A percentile compares a stretch with the other conserved stretches of the same genome.
Evolutionary conservation across 2,113 vertebrate genomes (phyloP).

Genomic region (Paedocypris sp.): DNA sequence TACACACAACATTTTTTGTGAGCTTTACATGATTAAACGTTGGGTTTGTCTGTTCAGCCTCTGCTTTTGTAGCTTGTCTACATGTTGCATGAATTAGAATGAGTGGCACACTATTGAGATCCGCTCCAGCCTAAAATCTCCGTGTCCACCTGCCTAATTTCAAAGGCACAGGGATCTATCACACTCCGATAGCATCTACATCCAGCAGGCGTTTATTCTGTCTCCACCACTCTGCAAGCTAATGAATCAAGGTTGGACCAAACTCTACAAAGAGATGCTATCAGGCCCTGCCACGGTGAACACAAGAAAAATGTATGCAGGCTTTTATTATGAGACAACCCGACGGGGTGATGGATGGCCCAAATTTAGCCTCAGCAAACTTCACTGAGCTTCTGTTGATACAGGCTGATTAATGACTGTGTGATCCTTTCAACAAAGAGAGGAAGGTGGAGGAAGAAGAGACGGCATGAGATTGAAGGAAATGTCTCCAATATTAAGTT

Average conservation of each 20-base stretch:
- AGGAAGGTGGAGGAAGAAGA: constrained; percentile 5
- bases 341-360: constrained; percentile 56
- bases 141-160: constrained; percentile 56
- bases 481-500: constrained; percentile 9
- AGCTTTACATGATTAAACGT: no score
- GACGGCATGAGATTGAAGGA: not conserved
- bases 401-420: constrained; percentile 60
- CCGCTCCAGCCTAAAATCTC: constrained; percentile 43
- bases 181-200: constrained; percentile 56
- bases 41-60: not conserved
- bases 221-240: constrained; percentile 49
- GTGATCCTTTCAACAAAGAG: constrained; percentile 20
- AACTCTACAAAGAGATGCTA: constrained; percentile 58
- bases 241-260: constrained; percentile 48
- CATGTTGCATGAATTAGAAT: constrained; percentile 15
- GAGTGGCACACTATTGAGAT: constrained; percentile 22
- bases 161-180: constrained; percentile 54
- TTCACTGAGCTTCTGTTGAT: constrained; percentile 56
- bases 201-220: constrained; percentile 43
- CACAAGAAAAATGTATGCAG: constrained; percentile 55
- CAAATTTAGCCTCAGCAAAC: constrained; percentile 60
- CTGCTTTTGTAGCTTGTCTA: not conserved
- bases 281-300: constrained; percentile 44
- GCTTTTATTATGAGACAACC: constrained; percentile 48
- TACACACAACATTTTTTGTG: no score